Evolutionary conservation across 2,113 vertebrate species (phyloP), one percentile per base, ranked within the genome.

Genomic region (Rhynchomys soricoides): DNA sequence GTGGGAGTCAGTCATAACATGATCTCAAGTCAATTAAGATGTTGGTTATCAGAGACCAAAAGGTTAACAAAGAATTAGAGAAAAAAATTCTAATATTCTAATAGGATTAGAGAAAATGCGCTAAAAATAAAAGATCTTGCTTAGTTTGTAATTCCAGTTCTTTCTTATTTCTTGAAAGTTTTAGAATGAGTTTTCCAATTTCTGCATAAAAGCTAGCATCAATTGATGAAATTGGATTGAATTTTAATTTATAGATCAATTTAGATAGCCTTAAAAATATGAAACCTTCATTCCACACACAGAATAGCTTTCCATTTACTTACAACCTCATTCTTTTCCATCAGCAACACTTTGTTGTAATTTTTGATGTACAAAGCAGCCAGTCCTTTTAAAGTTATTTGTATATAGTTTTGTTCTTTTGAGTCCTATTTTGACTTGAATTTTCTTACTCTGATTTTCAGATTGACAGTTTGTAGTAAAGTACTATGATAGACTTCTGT

Each of bases 371-470:
- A 93, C 2, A 87, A 88, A 37, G 50, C 22, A 91, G 8, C 17
- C 7, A 78, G 11, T n/a, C n/a, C 34, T 66, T 92, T 71, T n/a
- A 89, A 89, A 73, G 50, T 66, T 94, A 50, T 73, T 90, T 19
- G 45, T 79, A 59, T 83, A 1, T 68, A 37, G 75, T 81, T 91
- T 75, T 74, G 64, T 89, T 90, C 31, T 90, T 93, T 91, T 95
- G 94, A 50, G 57, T 89, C 17, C 43, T 75, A 52, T 89, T 81
- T 40, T 21, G 59, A 82, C 62, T 70, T 29, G 13, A 85, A 10
- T 93, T 62, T 95, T 93, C 45, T 43, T 79, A 64, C 66, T 94
- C 57, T 97, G 15, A 62, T 48, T 91, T 87, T 95, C 37, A 91
- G 43, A 75, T 50, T 86, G 10, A 55, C 37, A 48, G 55, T 73